phyloP scores from a whole-genome alignment of 2,797 vertebrate species.

The Florisuga fusca region DNA sequence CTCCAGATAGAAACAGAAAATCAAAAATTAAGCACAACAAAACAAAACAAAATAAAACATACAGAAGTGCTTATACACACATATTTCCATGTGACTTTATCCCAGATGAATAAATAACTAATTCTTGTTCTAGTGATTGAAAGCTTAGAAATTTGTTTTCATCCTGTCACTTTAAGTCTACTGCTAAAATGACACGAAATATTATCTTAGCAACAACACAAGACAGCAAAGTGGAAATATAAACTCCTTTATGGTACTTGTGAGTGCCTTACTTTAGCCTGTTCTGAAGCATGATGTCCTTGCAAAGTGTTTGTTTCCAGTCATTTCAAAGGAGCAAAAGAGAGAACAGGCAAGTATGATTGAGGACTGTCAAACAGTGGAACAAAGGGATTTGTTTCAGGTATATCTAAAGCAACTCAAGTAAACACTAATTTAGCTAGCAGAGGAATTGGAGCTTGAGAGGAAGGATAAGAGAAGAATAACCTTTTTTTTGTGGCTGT shows the following conservation, averaged over 20 bases:
- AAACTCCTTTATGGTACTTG: not conserved
- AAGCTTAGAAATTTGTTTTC: not conserved
- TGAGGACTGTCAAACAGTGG: slow-evolving; percentile 27
- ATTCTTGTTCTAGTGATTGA: not conserved
- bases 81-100: not conserved
- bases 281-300: slow-evolving; percentile 36
- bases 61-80: not conserved
- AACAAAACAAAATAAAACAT: not conserved
- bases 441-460: slow-evolving; percentile 43
- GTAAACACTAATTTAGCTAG: slow-evolving; percentile 47
- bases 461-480: slow-evolving; percentile 35
- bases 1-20: not conserved
- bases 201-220: not conserved
- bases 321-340: not conserved
- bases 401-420: slow-evolving; percentile 36
- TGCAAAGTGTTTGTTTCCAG: slow-evolving; percentile 3
- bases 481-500: slow-evolving; percentile 32
- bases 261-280: not conserved
- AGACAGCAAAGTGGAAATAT: not conserved
- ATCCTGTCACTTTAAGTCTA: not conserved
- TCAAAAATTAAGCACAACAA: not conserved
- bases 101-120: not conserved
- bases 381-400: slow-evolving; percentile 56
- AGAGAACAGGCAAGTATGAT: not conserved
- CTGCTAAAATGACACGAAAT: not conserved